Base-by-base conservation (phyloP, 2,888 invertebrate species). In the Agrenia bidenticulata region DNA sequence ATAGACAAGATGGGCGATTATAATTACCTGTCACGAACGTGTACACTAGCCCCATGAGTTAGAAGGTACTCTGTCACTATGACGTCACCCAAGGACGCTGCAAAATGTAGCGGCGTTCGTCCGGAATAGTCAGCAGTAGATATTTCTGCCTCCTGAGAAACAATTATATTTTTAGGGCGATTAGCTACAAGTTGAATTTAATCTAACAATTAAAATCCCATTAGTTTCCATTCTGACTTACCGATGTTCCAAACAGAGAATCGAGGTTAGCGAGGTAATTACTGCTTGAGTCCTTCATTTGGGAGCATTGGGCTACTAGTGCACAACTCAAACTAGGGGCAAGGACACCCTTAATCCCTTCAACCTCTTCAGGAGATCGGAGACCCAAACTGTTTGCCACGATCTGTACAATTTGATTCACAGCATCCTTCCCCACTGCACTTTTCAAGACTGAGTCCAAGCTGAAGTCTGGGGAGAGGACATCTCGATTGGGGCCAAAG, bases 41-140 rank as follows among this genome's bases (percentile, higher is more conserved):
- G 93, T 2, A 94, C 90, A 58, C 88, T 89, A 0, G 91, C 91
- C 0, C 94, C 94, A 77, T 88, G 85, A 60, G 84, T 83, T 26
- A 95, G 81, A 32, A 94, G 82, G 79, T 86, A 88, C 70, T 87
- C 85, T 0, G 92, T 89, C 1, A 90, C 83, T 0, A 83, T 78
- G 0, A 84, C 72, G 65, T 89, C 85, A 0, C 92, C 92, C 72
- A 87, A 84, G 56, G 86, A 81, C 39, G 89, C 87, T 0, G 94
- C 92, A 63, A 91, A 84, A 77, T 94, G 94, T 0, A 73, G 60
- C 17, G 73, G 69, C 5, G 73, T 72, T 13, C 72, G 32, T 0
- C 73, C 73, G 45, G 70, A 68, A 49, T 70, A 73, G 27, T 76
- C 75, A 1, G 63, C 72, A 1, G 63, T 60, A 13, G 72, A 73